Conservation (phyloP, 2,888 invertebrate species). For the Dorcus parallelipipedus region DNA sequence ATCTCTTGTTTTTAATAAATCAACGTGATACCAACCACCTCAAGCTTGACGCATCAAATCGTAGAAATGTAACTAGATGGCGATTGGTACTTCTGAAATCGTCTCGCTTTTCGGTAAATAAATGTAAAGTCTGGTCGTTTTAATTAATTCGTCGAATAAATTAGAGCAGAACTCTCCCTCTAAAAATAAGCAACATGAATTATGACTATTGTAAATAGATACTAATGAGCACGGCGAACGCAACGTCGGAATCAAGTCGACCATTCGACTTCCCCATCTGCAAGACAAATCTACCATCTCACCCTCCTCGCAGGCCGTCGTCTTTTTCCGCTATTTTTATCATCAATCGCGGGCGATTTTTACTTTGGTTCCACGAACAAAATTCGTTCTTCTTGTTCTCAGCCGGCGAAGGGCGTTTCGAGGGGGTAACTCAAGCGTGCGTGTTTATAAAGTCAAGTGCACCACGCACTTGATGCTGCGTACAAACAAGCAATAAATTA, state of each 20-base stretch:
- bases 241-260: slow-evolving; percentile 8
- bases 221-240: slow-evolving; percentile 17
- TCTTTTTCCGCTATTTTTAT: neutral
- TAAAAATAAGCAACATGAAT: slow-evolving; percentile 2
- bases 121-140: too few species aligned
- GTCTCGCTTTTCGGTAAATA: too few species aligned
- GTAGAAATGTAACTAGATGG: too few species aligned
- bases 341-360: neutral
- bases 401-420: neutral
- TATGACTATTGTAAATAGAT: slow-evolving; percentile 17
- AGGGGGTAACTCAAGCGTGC: slow-evolving; percentile 9
- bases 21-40: too few species aligned
- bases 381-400: too few species aligned
- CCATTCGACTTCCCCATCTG: slow-evolving; percentile 7
- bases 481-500: slow-evolving; percentile 18
- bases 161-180: too few species aligned
- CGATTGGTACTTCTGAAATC: too few species aligned
- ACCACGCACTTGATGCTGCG: slow-evolving; percentile 11
- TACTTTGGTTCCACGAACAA: neutral
- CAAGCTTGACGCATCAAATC: too few species aligned
- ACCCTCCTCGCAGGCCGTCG: neutral
- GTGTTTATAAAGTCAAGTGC: slow-evolving; percentile 12
- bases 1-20: too few species aligned
- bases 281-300: slow-evolving; percentile 9
- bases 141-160: too few species aligned